Evolutionary conservation across 1,140 invertebrate genomes (phyloP), one percentile per base, ranked within the genome.

Genomic region (Hirudo medicinalis): DNA sequence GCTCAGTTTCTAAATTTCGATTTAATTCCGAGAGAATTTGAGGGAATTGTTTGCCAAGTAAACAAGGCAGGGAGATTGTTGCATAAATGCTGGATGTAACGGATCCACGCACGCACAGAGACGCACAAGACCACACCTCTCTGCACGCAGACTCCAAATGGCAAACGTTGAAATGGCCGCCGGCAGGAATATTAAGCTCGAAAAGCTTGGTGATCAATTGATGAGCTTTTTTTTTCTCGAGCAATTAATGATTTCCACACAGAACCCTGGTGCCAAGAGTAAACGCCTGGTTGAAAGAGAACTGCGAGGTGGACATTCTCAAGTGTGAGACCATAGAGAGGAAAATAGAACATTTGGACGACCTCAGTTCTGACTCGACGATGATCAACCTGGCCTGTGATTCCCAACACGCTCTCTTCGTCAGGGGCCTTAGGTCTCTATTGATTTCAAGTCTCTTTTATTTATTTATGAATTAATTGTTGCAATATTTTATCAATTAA

Each of bases 281-380:
- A 4, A 73, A 73, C 29, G 54, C 68, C 15, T 73, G 72, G 72
- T 68, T 73, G 67, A 43, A 63, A 25, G 67, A 55, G n/a, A 69
- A 70, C 49, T 3, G 20, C 15, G 53, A 40, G 17, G 27, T 70
- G 27, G 68, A 69, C 8, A 19, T 73, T 4, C n/a, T 73, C 67
- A 73, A 73, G 54, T 73, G 72, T 29, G 67, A 73, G 40, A 73
- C 72, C 20, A 22, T 73, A n/a, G 67, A 73, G 53, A 73, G 54
- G 54, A 69, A 70, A 40, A 63, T 73, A 0, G 19, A 43, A 9
- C 32, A 53, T 54, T 22, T 67, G 5, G 72, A 73, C 6, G 40
- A 55, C 32, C 67, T 73, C 15, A 43, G 22, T 67, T 29, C 25
- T 70, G 54, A n/a, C 54, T 55, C 49, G 32, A 53, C 27, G 27